Evolutionary conservation across 2,888 invertebrate species (phyloP).

Genomic region (Trachelus tabidus): DNA sequence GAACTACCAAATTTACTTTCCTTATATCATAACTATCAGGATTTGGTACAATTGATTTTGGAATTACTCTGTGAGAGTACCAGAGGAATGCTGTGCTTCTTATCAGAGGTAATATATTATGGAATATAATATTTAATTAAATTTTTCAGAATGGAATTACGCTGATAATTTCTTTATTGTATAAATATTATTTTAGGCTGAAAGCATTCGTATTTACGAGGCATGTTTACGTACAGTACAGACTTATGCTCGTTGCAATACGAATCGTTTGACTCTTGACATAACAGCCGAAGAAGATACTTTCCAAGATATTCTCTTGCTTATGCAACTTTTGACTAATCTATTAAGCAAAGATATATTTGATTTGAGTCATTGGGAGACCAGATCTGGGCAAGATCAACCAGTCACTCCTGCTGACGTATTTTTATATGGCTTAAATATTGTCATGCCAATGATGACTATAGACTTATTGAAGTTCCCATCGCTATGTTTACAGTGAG

Average conservation of each 20-base stretch:
- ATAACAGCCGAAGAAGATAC: conserved; percentile 79
- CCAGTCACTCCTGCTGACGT: conserved; percentile 70
- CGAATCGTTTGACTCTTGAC: conserved; percentile 73
- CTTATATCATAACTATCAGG: conserved; percentile 82
- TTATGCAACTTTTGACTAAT: conserved; percentile 81
- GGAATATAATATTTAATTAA: background rate
- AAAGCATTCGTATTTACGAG: conserved; percentile 76
- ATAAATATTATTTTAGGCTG: conserved; percentile 60
- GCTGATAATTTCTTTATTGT: background rate
- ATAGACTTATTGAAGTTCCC: conserved; percentile 79
- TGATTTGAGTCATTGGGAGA: conserved; percentile 58
- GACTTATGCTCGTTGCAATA: conserved; percentile 76
- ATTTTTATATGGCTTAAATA: conserved; percentile 76
- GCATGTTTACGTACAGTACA: conserved; percentile 77
- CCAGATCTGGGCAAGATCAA: conserved; percentile 9
- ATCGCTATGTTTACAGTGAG: conserved; percentile 73
- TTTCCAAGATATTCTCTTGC: conserved; percentile 79
- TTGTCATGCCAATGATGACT: conserved; percentile 80
- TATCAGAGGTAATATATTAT: conserved; percentile 56
- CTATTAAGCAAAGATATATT: conserved; percentile 71
- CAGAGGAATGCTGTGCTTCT: conserved; percentile 76
- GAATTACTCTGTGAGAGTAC: conserved; percentile 80
- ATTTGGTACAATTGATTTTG: conserved; percentile 80
- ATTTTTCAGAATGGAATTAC: background rate
- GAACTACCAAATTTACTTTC: conserved; percentile 78